Evolutionary conservation across 2,888 invertebrate genomes (phyloP), one percentile per base, ranked within the genome.

Genomic region (Drosophila colorata): DNA sequence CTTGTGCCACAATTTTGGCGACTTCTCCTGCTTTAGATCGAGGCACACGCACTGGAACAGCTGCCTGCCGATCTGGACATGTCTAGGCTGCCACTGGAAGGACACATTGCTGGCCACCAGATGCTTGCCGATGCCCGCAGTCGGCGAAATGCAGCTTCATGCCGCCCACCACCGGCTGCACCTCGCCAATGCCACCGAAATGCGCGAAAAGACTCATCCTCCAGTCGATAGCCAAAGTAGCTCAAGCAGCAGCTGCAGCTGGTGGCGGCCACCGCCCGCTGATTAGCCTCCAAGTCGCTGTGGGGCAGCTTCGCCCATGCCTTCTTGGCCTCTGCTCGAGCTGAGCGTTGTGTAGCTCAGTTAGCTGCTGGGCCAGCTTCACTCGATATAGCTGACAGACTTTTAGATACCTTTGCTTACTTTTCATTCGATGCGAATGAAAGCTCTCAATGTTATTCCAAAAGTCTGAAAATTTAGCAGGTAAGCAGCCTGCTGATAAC

Each of bases 41-140:
- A 31, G 25, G 9, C 60, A 59, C 1, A 8, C 1, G 40, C n/a
- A 58, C n/a, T 23, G 18, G 16, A 31, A 8, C 4, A 16, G 13
- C 14, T 11, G 25, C 16, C 38, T 13, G 35, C n/a, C 8, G 57
- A n/a, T 20, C 8, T n/a, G 9, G 13, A 41, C 13, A 2, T 25
- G 49, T 0, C 58, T 76, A 9, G 46, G 18, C 6, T 69, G 69
- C 78, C 72, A 72, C 13, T 25, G 35, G 13, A 77, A 51, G 3
- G 41, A 67, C 46, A 73, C 37, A 4, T 41, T 37, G 9, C 49
- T 57, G 6, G 35, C 74, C 23, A 75, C 56, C 18, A 74, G 43
- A 0, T 11, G 49, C 25, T 73, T 78, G 55, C 13, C 20, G 44
- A 7, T 55, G 33, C 35, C 25, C 13, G 4, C 7, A 6, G 5